Percentiles rank a stretch among this genome's conserved stretches.
Evolutionary conservation across 53 echinoderm and acorn worm species (phyloP).

Genomic region (Antedon mediterranea): DNA sequence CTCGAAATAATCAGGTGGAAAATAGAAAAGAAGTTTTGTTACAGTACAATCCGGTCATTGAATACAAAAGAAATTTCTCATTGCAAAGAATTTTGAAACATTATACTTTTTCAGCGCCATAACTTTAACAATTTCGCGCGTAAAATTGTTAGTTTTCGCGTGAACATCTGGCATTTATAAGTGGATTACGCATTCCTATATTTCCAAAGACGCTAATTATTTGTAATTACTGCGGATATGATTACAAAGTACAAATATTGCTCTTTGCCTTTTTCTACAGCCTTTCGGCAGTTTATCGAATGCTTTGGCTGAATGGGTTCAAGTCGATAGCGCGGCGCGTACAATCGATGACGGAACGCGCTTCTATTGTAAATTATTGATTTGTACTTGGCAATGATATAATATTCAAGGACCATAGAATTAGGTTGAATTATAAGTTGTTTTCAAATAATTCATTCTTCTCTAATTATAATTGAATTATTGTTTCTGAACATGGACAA

Average conservation of each 20-base stretch:
- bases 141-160: too few relatives aligned
- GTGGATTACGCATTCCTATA: background rate
- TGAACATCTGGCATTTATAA: background rate
- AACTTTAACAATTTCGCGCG: too few relatives aligned
- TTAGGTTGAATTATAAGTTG: background rate
- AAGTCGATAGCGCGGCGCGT: background rate
- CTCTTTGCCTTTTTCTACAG: background rate
- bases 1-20: too few relatives aligned
- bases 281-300: background rate
- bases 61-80: too few relatives aligned
- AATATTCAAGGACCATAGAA: background rate
- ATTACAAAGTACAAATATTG: background rate
- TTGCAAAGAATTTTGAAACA: too few relatives aligned
- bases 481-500: too few relatives aligned
- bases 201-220: background rate
- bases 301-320: background rate
- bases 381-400: background rate
- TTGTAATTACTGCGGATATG: background rate
- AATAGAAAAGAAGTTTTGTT: too few relatives aligned
- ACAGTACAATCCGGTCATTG: too few relatives aligned
- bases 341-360: background rate
- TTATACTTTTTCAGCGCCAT: too few relatives aligned
- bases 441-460: too few relatives aligned
- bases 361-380: background rate
- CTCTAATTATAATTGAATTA: too few relatives aligned